Base-by-base conservation (phyloP, 2,888 invertebrate species). In the Orthosia incerta region DNA sequence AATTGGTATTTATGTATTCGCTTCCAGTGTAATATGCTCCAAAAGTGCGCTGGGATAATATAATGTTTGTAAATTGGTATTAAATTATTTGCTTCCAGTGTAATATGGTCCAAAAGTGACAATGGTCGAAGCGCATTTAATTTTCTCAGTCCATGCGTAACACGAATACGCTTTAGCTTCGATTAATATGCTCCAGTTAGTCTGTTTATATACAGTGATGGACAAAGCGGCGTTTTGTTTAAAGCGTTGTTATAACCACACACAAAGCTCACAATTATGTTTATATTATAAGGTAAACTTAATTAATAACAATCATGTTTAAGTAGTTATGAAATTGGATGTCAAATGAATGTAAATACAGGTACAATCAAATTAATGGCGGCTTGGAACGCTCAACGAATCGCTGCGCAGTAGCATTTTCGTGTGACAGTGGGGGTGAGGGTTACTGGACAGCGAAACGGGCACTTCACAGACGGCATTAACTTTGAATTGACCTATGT, bases 201-300 rank as follows among this genome's bases (percentile, higher is more conserved):
- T 86, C 57, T 79, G 73, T 67, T 70, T 86, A 87, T 87, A 63
- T 82, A 87, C 88, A 89, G 84, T 76, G 76, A 86, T 73, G 59
- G 66, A 70, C 45, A 62, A 84, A 87, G 86, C 76, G 85, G 85
- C 79, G 68, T 77, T 74, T 69, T 45, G 60, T 71, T 70, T 82
- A 82, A 86, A 86, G 76, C 82, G 82, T 87, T 87, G 83, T 89
- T 90, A 92, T 93, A 94, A 94, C 94, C 93, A 94, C 94, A 94
- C 92, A 93, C 94, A 93, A 94, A 94, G 94, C 94, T 90, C 91
- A 88, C 86, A 85, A 80, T 72, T 70, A 61, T 68, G 71, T 74
- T 76, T 79, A 81, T 75, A 78, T 79, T 78, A 82, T 60, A 63
- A 76, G 68, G 59, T 79, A 86, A 80, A 68, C 77, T 88, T 81